Evolutionary conservation across 2,888 invertebrate genomes (phyloP).

Genomic region (Catocala fraxini): DNA sequence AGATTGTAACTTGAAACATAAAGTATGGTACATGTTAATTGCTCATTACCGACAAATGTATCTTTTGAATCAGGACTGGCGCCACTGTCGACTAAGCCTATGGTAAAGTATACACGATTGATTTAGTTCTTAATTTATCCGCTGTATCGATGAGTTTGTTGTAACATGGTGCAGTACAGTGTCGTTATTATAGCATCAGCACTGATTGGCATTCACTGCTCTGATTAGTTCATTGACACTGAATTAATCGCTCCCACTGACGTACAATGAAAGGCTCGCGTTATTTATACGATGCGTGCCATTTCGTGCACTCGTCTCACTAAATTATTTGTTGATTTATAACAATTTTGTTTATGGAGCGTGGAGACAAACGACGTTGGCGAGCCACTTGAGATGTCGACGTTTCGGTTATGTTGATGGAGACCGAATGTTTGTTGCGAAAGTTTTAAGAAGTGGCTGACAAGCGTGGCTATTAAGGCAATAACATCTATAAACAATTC

Average conservation of each 20-base stretch:
- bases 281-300: constrained; percentile 39
- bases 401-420: constrained; percentile 7
- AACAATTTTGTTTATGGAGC: constrained; percentile 23
- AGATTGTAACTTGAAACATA: constrained; percentile 15
- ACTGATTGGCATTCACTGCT: constrained; percentile 60
- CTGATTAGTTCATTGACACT: constrained; percentile 73
- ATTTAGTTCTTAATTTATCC: too few species aligned
- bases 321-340: constrained; percentile 34
- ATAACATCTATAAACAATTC: background rate
- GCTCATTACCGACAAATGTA: background rate
- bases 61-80: background rate
- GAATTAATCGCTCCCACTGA: constrained; percentile 50
- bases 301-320: constrained; percentile 24
- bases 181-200: constrained; percentile 32
- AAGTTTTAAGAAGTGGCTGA: background rate
- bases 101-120: background rate
- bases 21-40: constrained; percentile 18
- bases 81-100: background rate
- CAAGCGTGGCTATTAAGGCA: background rate
- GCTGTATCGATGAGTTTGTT: background rate
- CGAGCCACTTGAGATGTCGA: constrained; percentile 16
- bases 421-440: constrained; percentile 1
- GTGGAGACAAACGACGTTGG: constrained; percentile 11
- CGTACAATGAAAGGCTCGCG: constrained; percentile 47
- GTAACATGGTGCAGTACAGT: constrained; percentile 13